Percentiles rank a stretch among this genome's conserved stretches.
Conservation (phyloP, 2,797 vertebrate species). For the Eospalax fontanierii region DNA sequence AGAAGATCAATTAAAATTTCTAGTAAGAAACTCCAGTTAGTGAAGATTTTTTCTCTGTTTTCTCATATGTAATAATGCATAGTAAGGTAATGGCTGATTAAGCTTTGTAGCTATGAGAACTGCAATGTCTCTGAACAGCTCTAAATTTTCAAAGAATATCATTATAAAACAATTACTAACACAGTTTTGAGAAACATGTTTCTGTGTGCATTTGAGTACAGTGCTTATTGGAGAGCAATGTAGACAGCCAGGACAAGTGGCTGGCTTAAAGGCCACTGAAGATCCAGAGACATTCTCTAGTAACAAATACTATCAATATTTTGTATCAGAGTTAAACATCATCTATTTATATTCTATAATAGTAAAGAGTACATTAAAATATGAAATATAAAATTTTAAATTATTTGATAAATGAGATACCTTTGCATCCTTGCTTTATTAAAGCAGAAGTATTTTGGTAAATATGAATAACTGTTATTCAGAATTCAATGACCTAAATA, state of each 20-base stretch:
- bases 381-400: not conserved
- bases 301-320: not conserved
- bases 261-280: not conserved
- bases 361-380: not conserved
- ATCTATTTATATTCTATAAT: not conserved
- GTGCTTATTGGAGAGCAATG: not conserved
- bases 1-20: conserved; percentile 17
- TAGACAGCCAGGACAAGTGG: not conserved
- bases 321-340: not conserved
- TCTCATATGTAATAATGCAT: not conserved
- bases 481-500: conserved; percentile 30
- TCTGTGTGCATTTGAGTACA: not conserved
- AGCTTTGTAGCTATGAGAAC: not conserved
- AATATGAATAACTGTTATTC: not conserved
- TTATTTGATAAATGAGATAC: not conserved
- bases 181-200: not conserved
- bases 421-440: not conserved
- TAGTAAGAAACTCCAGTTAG: not conserved
- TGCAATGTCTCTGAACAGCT: not conserved
- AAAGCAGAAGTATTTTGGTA: not conserved
- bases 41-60: not conserved
- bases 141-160: conserved; percentile 13
- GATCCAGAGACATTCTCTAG: fast-evolving
- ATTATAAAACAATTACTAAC: not conserved
- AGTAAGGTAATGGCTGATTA: not conserved